Conservation (phyloP, 2,113 vertebrate genomes). For the Galemys pyrenaicus region DNA sequence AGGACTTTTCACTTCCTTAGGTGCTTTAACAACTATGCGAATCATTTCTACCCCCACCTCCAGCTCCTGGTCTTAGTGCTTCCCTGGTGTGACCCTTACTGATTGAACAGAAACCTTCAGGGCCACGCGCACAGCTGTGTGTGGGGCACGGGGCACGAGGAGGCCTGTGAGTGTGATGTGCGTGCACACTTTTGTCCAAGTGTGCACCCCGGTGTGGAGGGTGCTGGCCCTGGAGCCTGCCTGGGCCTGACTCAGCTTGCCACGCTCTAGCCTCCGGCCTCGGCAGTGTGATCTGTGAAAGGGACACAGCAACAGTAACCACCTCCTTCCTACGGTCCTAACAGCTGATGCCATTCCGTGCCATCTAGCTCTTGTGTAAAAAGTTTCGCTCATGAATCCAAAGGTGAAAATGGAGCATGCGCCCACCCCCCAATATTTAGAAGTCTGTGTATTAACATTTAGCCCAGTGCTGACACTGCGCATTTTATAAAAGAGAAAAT, state of each 20-base stretch:
- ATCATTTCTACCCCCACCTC: no score
- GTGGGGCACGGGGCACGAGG: no score
- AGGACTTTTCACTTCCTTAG: no score
- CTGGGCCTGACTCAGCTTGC: not conserved
- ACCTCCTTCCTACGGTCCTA: not conserved
- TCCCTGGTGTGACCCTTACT: not conserved
- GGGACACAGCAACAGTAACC: not conserved
- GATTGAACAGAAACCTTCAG: not conserved
- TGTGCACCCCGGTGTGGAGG: not conserved
- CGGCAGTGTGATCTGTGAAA: not conserved
- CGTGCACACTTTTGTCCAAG: not conserved
- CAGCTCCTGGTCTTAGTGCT: no score
- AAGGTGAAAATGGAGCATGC: not conserved
- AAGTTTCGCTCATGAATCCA: not conserved
- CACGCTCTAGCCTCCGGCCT: not conserved
- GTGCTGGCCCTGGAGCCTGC: fast-evolving
- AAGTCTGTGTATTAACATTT: not conserved
- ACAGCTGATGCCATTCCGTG: not conserved
- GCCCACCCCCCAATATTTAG: not conserved
- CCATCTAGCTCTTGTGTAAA: no score
- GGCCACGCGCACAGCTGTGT: no score
- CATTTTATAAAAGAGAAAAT: not conserved
- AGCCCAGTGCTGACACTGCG: not conserved
- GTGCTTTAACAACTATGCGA: no score
- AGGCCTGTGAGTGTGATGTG: fast-evolving